phyloP scores from a whole-genome alignment of 2,797 vertebrate genomes.

The Lutjanus argentimaculatus region DNA sequence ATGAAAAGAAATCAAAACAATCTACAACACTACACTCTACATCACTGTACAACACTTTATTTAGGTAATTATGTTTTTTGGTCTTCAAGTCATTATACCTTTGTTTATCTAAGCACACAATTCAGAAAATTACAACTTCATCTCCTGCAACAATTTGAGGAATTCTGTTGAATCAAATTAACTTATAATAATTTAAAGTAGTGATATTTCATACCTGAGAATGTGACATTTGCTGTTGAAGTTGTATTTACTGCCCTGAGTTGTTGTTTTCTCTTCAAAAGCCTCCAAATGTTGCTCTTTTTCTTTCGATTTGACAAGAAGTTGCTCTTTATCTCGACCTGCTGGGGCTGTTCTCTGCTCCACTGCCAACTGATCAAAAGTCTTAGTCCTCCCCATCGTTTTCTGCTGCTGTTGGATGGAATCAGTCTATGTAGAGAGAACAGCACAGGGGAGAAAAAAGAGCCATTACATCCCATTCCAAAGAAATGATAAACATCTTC shows the following conservation, averaged over 20 bases:
- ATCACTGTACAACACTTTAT: neutral
- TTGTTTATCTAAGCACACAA: neutral
- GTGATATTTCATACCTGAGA: conserved; percentile 79
- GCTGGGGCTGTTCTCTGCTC: conserved; percentile 85
- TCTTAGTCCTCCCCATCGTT: conserved; percentile 84
- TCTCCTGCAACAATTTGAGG: neutral
- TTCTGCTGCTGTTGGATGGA: conserved; percentile 89
- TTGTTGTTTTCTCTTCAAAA: conserved; percentile 49
- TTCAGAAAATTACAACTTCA: neutral
- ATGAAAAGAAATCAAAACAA: too few relatives aligned
- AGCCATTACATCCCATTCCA: neutral
- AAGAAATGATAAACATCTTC: neutral
- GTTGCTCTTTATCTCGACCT: conserved; percentile 77
- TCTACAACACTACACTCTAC: neutral
- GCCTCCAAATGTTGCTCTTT: conserved; percentile 58
- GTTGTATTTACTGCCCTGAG: conserved; percentile 75
- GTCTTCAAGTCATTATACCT: neutral
- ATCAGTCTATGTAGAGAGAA: conserved; percentile 83
- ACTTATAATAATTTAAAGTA: neutral
- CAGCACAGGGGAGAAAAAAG: neutral
- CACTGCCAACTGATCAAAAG: conserved; percentile 84
- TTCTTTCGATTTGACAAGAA: conserved; percentile 50
- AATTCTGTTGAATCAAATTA: neutral
- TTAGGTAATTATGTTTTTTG: neutral
- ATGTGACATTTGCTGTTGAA: conserved; percentile 75